Evolutionary conservation across 2,113 vertebrate genomes (phyloP).

Genomic region (Nycticebus coucang): DNA sequence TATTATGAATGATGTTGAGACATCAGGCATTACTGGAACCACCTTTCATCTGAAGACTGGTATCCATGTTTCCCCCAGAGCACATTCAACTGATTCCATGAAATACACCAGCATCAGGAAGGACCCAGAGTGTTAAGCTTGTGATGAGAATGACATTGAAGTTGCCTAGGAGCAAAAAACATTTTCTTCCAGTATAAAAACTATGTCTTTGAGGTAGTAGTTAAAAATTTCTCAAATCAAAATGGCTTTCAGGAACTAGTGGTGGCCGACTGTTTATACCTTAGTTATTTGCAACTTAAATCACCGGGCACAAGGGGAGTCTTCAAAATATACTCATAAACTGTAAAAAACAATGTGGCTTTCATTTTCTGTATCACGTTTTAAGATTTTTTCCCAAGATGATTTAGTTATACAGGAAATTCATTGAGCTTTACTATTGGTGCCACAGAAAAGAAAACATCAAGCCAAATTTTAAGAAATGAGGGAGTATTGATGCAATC

Average conservation of each 20-base stretch:
- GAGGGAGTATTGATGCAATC: not conserved
- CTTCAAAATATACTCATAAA: constrained; percentile 62
- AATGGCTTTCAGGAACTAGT: constrained; percentile 61
- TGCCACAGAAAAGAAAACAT: constrained; percentile 36
- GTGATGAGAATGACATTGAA: constrained; percentile 72
- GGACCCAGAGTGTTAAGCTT: constrained; percentile 52
- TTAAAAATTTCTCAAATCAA: constrained; percentile 75
- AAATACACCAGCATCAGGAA: constrained; percentile 68
- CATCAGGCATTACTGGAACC: constrained; percentile 66
- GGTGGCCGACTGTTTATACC: constrained; percentile 28
- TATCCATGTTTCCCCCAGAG: constrained; percentile 71
- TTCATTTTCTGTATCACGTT: constrained; percentile 65
- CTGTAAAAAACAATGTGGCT: constrained; percentile 64
- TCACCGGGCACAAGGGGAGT: constrained; percentile 59
- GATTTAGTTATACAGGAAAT: constrained; percentile 62
- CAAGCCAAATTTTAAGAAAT: constrained; percentile 63
- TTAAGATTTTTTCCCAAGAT: constrained; percentile 69
- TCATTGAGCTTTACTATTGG: not conserved
- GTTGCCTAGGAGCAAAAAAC: constrained; percentile 64
- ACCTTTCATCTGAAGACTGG: constrained; percentile 69
- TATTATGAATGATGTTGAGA: constrained; percentile 70
- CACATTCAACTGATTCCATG: constrained; percentile 74
- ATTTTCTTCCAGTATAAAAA: constrained; percentile 68
- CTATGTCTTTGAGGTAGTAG: constrained; percentile 56
- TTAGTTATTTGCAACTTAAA: constrained; percentile 1